phyloP scores from a whole-genome alignment of 2,797 vertebrate genomes.

The Tragopan temminckii region DNA sequence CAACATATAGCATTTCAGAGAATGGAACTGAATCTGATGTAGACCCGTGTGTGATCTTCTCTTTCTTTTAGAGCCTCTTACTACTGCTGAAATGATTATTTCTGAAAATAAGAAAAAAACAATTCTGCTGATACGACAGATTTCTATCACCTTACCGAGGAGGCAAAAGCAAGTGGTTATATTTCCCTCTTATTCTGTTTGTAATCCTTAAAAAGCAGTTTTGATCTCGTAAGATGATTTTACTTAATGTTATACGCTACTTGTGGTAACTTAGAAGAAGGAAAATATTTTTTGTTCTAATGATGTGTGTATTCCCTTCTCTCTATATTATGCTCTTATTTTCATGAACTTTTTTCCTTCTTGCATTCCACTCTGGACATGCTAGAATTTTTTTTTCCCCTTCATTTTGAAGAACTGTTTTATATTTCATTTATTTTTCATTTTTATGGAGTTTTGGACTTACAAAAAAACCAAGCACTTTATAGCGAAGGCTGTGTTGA shows the following conservation, averaged over 20 bases:
- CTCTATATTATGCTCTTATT: background rate
- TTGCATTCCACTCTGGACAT: background rate
- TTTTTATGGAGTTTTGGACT: background rate
- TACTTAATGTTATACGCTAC: background rate
- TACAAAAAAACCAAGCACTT: background rate
- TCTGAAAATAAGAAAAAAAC: slow-evolving; percentile 25
- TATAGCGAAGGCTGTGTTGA: background rate
- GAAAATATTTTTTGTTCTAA: background rate
- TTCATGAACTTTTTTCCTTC: background rate
- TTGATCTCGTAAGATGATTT: background rate
- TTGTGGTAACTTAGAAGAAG: background rate
- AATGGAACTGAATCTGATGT: slow-evolving; percentile 41
- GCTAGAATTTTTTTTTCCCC: background rate
- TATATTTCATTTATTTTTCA: background rate
- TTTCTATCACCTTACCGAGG: background rate
- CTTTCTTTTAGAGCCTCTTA: slow-evolving; percentile 42
- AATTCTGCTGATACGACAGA: background rate
- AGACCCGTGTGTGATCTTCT: slow-evolving; percentile 33
- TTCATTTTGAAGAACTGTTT: fast-evolving
- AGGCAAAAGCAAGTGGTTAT: background rate
- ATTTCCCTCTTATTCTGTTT: background rate
- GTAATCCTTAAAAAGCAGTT: background rate
- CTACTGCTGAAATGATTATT: slow-evolving; percentile 47
- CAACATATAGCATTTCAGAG: slow-evolving; percentile 80
- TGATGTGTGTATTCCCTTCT: background rate